Conservation (phyloP, 2,797 vertebrate species). For the Pangasius sanitwongsei region DNA sequence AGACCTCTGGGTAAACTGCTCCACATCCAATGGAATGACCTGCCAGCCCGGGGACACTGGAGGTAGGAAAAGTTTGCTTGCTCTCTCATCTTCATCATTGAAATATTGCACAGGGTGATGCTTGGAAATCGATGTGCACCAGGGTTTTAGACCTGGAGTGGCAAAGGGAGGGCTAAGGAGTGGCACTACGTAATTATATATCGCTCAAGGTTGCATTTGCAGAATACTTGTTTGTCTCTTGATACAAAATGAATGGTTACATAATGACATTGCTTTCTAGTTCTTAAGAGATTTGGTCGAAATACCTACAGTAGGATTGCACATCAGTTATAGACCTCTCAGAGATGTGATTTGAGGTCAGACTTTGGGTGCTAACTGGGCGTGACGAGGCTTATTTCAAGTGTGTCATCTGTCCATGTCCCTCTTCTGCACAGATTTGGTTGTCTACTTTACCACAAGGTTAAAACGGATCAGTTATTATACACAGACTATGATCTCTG, state of each 20-base stretch:
- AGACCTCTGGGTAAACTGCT: conserved; percentile 92
- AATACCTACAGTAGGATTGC: background rate
- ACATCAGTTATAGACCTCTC: background rate
- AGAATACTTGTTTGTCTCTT: background rate
- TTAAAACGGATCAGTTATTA: conserved; percentile 8
- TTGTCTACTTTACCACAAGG: conserved; percentile 7
- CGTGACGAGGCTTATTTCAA: conserved; percentile 1
- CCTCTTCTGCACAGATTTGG: background rate
- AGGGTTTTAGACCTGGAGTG: background rate
- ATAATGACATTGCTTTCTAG: background rate
- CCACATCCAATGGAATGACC: too few species aligned
- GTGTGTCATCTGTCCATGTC: background rate
- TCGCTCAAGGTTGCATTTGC: background rate
- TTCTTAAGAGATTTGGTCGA: background rate
- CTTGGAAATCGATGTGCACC: background rate
- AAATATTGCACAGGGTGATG: background rate
- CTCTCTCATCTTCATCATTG: background rate
- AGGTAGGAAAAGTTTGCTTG: conserved; percentile 65
- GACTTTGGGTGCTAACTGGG: background rate
- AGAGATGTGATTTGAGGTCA: background rate
- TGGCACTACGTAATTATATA: background rate
- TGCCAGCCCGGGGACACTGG: conserved; percentile 68
- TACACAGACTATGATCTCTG: conserved; percentile 24
- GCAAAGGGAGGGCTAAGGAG: background rate
- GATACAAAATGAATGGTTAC: background rate